A percentile compares a stretch with the other conserved stretches of the same genome.
These are phyloP conservation scores for Pluvianellus socialis DNA, from an alignment of 2,113 vertebrate species.

Conservation along the genomic window DNA sequence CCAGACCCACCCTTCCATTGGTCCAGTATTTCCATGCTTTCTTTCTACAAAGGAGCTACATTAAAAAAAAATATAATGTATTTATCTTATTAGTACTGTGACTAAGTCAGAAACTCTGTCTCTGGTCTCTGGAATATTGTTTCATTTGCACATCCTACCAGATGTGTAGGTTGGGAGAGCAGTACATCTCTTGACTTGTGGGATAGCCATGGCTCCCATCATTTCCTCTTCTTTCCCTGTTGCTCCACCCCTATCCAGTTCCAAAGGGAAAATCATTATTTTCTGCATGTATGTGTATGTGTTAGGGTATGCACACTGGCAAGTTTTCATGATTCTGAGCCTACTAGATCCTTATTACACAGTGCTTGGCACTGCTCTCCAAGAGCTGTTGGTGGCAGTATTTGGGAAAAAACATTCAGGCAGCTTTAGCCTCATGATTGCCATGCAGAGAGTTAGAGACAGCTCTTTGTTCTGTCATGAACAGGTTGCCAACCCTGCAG, in stretches of 20 bases:
- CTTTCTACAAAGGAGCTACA: not conserved
- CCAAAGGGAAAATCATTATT: not conserved
- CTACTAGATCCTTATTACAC: not conserved
- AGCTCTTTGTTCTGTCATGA: not conserved
- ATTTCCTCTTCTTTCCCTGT: not conserved
- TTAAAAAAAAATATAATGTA: no score
- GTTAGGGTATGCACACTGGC: not conserved
- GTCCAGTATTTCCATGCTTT: not conserved
- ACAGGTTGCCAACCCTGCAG: not conserved
- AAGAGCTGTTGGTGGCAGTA: not conserved
- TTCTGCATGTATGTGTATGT: not conserved
- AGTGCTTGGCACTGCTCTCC: not conserved
- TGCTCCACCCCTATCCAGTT: not conserved
- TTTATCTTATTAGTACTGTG: not conserved
- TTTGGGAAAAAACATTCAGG: not conserved
- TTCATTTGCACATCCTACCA: not conserved
- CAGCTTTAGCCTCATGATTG: not conserved
- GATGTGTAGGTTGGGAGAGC: not conserved
- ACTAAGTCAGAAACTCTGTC: not conserved
- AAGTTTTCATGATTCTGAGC: not conserved
- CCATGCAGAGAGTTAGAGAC: not conserved
- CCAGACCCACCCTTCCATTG: not conserved
- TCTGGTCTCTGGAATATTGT: not conserved
- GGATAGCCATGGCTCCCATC: not conserved
- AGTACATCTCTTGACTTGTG: not conserved